phyloP scores from a whole-genome alignment of 2,113 vertebrate genomes.

The Oreocharis arfaki region DNA sequence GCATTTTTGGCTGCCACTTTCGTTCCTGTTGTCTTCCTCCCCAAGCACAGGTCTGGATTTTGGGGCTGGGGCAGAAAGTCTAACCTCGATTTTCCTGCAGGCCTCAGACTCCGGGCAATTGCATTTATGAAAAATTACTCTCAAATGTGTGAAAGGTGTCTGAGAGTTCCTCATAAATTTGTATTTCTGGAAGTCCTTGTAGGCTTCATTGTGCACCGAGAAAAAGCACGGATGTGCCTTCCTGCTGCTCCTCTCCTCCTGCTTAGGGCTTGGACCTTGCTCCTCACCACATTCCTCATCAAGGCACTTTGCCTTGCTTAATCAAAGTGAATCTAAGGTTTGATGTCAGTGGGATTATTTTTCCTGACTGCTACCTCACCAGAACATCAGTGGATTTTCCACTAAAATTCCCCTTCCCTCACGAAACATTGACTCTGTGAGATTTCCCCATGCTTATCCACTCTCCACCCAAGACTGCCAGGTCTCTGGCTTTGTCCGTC shows the following conservation, averaged over 20 bases:
- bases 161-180: background rate
- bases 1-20: background rate
- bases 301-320: background rate
- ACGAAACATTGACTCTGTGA: background rate
- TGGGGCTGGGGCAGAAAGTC: background rate
- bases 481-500: background rate
- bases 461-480: background rate
- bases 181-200: background rate
- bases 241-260: background rate
- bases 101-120: background rate
- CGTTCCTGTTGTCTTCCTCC: background rate
- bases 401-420: background rate
- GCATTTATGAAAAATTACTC: background rate
- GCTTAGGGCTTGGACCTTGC: background rate
- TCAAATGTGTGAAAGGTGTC: background rate
- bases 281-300: background rate
- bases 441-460: background rate
- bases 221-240: background rate
- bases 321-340: background rate
- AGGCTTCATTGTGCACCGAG: background rate
- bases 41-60: background rate
- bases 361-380: background rate
- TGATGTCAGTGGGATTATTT: background rate
- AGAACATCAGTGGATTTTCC: accelerated
- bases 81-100: background rate